These are phyloP conservation scores for Gymnothorax reevesii DNA, from an alignment of 2,797 vertebrate species.

Conservation along the genomic window DNA sequence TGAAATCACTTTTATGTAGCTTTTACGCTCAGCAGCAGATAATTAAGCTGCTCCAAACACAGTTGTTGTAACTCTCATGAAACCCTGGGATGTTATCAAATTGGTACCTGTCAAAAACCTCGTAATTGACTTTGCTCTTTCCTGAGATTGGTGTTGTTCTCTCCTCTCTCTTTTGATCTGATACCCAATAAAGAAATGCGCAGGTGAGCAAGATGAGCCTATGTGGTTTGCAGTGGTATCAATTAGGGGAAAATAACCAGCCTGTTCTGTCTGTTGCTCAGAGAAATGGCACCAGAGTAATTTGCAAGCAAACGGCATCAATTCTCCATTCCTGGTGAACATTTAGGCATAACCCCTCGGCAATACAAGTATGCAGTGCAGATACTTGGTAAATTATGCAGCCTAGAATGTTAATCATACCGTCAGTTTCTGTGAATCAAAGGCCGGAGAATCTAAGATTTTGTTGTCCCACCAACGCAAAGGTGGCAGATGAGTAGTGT, in stretches of 20 bases:
- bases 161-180: conserved; percentile 12
- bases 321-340: neutral
- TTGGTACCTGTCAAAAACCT: neutral
- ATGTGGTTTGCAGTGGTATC: neutral
- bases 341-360: neutral
- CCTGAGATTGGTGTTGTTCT: neutral
- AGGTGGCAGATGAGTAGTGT: neutral
- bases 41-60: neutral
- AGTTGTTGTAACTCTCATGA: neutral
- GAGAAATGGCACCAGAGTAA: neutral
- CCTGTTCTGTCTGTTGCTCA: neutral
- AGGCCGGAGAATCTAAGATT: neutral
- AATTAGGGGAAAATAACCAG: neutral
- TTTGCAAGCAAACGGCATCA: neutral
- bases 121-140: conserved; percentile 25
- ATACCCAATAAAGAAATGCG: neutral
- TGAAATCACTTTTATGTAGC: no score
- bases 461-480: neutral
- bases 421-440: neutral
- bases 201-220: conserved; percentile 1
- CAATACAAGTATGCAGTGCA: neutral
- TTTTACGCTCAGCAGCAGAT: no score
- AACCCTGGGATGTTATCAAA: conserved; percentile 17
- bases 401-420: neutral
- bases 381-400: neutral